Conservation (phyloP, 2,113 vertebrate genomes). For the Myotis lucifugus region DNA sequence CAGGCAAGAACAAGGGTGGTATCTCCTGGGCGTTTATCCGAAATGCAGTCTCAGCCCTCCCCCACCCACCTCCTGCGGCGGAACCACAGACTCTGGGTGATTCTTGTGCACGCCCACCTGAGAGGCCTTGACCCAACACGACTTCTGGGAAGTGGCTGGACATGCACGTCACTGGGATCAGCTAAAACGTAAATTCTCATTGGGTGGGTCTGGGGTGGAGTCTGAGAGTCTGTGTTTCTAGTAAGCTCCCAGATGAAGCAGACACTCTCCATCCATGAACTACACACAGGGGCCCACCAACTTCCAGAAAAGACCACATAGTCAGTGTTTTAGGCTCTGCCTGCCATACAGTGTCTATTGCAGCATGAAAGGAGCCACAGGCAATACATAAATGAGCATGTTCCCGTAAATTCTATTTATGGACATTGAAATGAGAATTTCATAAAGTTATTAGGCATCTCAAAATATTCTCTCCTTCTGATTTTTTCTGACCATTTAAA, state of each 20-base stretch:
- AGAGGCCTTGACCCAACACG: background rate
- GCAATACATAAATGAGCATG: background rate
- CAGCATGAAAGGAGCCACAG: background rate
- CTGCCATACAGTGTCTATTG: background rate
- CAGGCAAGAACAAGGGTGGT: background rate
- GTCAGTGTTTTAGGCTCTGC: background rate
- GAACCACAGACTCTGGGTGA: no score
- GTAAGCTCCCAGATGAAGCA: background rate
- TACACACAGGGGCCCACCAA: background rate
- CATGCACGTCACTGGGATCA: background rate
- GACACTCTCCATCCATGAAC: background rate
- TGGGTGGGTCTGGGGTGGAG: background rate
- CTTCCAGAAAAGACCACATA: background rate
- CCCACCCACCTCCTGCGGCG: no score
- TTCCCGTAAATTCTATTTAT: background rate
- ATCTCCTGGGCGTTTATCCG: background rate
- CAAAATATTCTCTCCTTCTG: conserved; percentile 19
- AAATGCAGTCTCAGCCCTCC: fast-evolving
- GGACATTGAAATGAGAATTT: conserved; percentile 46
- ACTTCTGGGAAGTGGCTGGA: background rate
- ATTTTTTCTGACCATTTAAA: background rate
- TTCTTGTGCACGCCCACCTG: fast-evolving
- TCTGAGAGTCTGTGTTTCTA: background rate
- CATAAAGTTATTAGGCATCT: conserved; percentile 20
- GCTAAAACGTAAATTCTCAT: background rate